Base-by-base conservation (phyloP, 2,113 vertebrate species). In the Herpailurus yagouaroundi region DNA sequence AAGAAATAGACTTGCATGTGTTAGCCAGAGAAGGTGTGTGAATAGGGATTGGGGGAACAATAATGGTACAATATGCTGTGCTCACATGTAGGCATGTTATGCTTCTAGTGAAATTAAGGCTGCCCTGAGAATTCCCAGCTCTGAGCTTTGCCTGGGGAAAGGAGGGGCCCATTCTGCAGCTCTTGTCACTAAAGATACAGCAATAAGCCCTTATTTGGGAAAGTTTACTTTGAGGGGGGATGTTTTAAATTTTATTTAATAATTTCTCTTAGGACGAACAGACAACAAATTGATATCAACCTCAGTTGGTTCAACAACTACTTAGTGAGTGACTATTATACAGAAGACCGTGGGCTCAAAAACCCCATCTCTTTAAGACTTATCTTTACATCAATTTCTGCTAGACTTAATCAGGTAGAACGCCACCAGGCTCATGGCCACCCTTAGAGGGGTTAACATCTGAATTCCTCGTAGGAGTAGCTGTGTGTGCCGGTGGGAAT, bases 211-310 rank as follows among this genome's bases (percentile, higher is more conserved):
- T 91, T 93, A n/a, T 41, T 87, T 83, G 27, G 52, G 48, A 81
- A 91, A 50, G 18, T 29, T 86, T 76, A 66, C 50, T 12, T 73
- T 82, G 68, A 29, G 21, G 29, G 23, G 38, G 12, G 19, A 50
- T 41, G 74, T 68, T 73, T 92, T 48, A 77, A 48, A 77, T 77
- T 94, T 96, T 80, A 87, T 86, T 89, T 82, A 95, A 82, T 69
- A 23, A 66, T 57, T 95, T 96, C 48, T 97, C 60, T 96, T 93
- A 63, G 60, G 91, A 95, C 31, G 60, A 93, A 95, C 31, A 83
- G 68, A 74, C 66, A 84, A 88, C 4, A 33, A 68, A 63, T 64
- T 14, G 60, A 29, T 57, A 69, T 48, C 23, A 93, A 93, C 86
- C 73, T 21, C 79, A 73, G 52, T 89, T 93, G 87, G 86, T 48